phyloP scores from a whole-genome alignment of 2,797 vertebrate species.

The Pantherophis vulpinus region DNA sequence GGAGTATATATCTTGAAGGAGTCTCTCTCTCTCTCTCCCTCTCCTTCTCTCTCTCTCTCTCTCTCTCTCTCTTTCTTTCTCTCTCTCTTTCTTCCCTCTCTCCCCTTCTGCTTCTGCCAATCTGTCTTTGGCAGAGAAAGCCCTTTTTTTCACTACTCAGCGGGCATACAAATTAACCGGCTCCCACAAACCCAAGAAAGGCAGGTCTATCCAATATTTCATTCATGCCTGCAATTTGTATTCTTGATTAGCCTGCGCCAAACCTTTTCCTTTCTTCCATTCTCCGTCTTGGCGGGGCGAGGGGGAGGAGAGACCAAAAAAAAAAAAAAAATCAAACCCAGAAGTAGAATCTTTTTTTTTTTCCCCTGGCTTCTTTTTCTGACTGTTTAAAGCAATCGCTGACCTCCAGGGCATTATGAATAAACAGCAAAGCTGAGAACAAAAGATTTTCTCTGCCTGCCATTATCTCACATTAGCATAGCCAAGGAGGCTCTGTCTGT shows the following conservation, averaged over 20 bases:
- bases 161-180: conserved; percentile 54
- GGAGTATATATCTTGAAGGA: background rate
- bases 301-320: background rate
- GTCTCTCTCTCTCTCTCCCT: no score
- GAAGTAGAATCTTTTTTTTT: conserved; percentile 54
- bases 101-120: background rate
- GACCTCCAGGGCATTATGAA: conserved; percentile 69
- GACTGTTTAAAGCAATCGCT: conserved; percentile 67
- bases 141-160: conserved; percentile 29
- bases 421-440: conserved; percentile 71
- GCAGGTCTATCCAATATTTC: conserved; percentile 54
- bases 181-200: conserved; percentile 53
- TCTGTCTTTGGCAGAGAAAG: background rate
- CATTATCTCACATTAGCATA: conserved; percentile 71
- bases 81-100: background rate
- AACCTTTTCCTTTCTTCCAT: conserved; percentile 42
- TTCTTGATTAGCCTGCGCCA: conserved; percentile 60
- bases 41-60: background rate
- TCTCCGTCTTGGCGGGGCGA: conserved; percentile 35
- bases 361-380: conserved; percentile 58
- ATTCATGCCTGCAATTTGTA: conserved; percentile 55
- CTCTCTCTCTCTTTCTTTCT: background rate
- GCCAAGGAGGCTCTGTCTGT: conserved; percentile 67
- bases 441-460: conserved; percentile 70
- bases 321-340: background rate